Evolutionary conservation across 2,888 invertebrate species (phyloP).

Genomic region (Venustoraphidia nigricollis): DNA sequence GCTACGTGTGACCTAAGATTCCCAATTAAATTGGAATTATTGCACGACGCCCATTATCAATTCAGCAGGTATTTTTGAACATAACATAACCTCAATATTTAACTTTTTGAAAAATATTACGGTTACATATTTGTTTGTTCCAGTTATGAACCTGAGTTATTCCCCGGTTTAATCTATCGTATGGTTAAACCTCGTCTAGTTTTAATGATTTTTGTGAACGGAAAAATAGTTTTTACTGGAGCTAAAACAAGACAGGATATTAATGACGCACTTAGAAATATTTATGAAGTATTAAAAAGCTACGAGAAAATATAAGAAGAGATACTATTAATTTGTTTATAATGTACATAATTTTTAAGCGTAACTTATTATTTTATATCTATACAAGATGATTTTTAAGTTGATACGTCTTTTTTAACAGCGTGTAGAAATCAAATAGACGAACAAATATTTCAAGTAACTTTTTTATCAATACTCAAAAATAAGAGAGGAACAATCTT

Average conservation of each 20-base stretch:
- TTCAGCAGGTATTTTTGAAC: conserved; percentile 27
- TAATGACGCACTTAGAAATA: conserved; percentile 84
- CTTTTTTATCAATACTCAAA: no score
- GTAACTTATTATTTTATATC: no score
- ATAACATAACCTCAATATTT: conserved; percentile 3
- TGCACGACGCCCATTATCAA: conserved; percentile 58
- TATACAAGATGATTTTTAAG: no score
- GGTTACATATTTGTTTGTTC: conserved; percentile 15
- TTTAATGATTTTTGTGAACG: conserved; percentile 94
- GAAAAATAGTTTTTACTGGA: conserved; percentile 96
- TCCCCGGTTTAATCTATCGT: conserved; percentile 96
- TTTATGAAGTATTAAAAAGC: conserved; percentile 87
- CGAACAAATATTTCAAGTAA: no score
- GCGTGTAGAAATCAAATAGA: no score
- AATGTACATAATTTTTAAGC: no score
- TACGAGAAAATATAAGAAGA: conserved; percentile 54
- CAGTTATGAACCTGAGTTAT: conserved; percentile 93
- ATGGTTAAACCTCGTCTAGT: conserved; percentile 95
- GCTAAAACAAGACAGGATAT: conserved; percentile 86
- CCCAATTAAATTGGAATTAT: conserved; percentile 56
- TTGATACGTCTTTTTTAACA: no score
- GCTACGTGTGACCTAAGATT: conserved; percentile 61
- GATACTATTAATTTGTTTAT: no score
- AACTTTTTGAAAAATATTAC: neutral
- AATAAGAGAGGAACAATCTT: no score